Evolutionary conservation across 2,797 vertebrate species (phyloP).

Genomic region (Protonibea diacanthus): DNA sequence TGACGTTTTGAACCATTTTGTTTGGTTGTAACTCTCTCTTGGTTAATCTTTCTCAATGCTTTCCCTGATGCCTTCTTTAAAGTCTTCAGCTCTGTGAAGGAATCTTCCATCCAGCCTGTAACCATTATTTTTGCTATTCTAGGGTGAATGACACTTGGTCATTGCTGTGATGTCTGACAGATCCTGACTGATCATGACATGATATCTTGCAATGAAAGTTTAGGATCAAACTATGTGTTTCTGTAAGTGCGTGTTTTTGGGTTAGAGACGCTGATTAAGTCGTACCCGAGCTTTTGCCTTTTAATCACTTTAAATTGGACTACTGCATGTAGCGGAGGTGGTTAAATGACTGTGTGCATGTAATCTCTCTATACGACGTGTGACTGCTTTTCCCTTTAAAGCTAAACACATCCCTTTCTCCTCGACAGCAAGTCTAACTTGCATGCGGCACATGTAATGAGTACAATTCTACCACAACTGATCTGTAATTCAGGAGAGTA

Average conservation of each 20-base stretch:
- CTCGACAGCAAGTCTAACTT: slow-evolving; percentile 26
- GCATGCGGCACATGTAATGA: slow-evolving; percentile 45
- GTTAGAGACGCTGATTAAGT: slow-evolving; percentile 26
- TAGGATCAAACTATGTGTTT: slow-evolving; percentile 11
- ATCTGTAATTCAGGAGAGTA: slow-evolving; percentile 46
- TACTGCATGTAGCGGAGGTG: slow-evolving; percentile 28
- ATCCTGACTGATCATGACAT: slow-evolving; percentile 13
- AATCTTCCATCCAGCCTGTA: slow-evolving; percentile 42
- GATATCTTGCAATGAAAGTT: slow-evolving; percentile 9
- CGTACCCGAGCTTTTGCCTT: slow-evolving; percentile 26
- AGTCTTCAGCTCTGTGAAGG: not conserved
- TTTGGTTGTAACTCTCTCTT: not conserved
- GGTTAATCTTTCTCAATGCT: not conserved
- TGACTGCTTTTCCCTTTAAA: slow-evolving; percentile 37
- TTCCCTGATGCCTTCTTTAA: not conserved
- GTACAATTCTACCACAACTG: slow-evolving; percentile 28
- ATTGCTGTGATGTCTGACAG: no score
- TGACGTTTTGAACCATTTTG: not conserved
- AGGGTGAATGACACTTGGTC: slow-evolving; percentile 6
- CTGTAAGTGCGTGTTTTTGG: slow-evolving; percentile 26
- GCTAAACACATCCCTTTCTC: slow-evolving; percentile 47
- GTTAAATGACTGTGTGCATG: slow-evolving; percentile 37
- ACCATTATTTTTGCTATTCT: slow-evolving; percentile 61
- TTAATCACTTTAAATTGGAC: slow-evolving; percentile 53
- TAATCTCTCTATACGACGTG: slow-evolving; percentile 36